phyloP scores from a whole-genome alignment of 1,140 invertebrate species.

The Drosophila leontia region DNA sequence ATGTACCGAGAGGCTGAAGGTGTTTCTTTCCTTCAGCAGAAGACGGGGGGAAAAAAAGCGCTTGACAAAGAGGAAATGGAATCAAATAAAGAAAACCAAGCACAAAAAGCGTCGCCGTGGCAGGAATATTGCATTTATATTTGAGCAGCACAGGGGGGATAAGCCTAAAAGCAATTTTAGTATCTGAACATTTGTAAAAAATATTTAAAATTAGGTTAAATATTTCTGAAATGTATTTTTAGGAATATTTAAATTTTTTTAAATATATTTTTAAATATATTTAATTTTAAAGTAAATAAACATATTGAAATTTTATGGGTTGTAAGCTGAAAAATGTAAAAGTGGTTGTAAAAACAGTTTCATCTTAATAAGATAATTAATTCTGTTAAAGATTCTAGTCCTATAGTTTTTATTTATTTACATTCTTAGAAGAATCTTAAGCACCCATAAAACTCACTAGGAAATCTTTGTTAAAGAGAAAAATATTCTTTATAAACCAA shows the following conservation, averaged over 20 bases:
- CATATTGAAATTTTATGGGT: too few relatives aligned
- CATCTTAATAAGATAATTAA: too few relatives aligned
- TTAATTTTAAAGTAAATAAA: too few relatives aligned
- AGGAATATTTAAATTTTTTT: not conserved
- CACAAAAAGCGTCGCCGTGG: slow-evolving; percentile 54
- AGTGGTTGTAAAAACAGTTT: too few relatives aligned
- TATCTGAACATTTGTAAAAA: not conserved
- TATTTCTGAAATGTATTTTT: not conserved
- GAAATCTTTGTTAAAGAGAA: too few relatives aligned
- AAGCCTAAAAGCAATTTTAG: too few relatives aligned
- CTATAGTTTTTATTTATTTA: too few relatives aligned
- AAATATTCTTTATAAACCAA: not conserved
- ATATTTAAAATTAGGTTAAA: accelerated
- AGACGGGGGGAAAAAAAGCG: slow-evolving; percentile 1
- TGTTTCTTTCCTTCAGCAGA: slow-evolving; percentile 49
- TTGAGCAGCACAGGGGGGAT: slow-evolving; percentile 11
- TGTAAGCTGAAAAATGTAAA: too few relatives aligned
- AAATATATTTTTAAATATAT: not conserved
- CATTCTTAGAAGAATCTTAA: too few relatives aligned
- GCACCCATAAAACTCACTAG: too few relatives aligned
- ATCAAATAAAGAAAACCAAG: slow-evolving; percentile 67
- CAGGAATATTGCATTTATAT: slow-evolving; percentile 58
- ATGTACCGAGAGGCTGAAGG: slow-evolving; percentile 45
- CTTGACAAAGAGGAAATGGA: slow-evolving; percentile 79
- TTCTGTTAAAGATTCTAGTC: too few relatives aligned